Percentiles rank a stretch among this genome's conserved stretches.
Conservation (phyloP, 2,888 invertebrate genomes). For the Himalopsyche japonica region DNA sequence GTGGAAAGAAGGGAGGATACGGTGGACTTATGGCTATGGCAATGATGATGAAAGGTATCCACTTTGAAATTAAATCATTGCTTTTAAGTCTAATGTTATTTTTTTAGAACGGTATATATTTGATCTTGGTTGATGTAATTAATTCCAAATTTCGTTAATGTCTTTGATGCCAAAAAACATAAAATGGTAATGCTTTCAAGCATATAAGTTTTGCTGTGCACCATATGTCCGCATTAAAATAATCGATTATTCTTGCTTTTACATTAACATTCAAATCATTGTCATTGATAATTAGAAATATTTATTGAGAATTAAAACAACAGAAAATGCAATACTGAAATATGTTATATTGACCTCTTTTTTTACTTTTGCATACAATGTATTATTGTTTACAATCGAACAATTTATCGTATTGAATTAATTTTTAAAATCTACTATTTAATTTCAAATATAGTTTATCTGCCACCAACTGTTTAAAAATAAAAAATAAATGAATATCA, state of each 20-base stretch:
- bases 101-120: neutral
- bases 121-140: neutral
- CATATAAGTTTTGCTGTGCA: no score
- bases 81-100: neutral
- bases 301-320: no score
- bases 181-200: no score
- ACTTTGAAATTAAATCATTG: neutral
- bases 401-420: neutral
- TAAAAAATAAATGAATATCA: neutral
- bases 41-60: slow-evolving; percentile 65
- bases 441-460: no score
- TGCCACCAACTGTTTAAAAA: neutral
- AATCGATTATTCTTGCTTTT: no score
- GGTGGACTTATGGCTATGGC: slow-evolving; percentile 60
- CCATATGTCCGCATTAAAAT: no score
- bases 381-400: neutral
- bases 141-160: no score
- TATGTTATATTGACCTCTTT: no score
- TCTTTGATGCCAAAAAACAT: no score
- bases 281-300: no score
- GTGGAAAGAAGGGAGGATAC: slow-evolving; percentile 52
- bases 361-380: neutral
- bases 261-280: no score
- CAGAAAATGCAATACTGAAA: no score
- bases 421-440: neutral